Base-by-base conservation (phyloP, 37 sponge, comb jelly and placozoan species). In the Diacarnus erythraeanus region DNA sequence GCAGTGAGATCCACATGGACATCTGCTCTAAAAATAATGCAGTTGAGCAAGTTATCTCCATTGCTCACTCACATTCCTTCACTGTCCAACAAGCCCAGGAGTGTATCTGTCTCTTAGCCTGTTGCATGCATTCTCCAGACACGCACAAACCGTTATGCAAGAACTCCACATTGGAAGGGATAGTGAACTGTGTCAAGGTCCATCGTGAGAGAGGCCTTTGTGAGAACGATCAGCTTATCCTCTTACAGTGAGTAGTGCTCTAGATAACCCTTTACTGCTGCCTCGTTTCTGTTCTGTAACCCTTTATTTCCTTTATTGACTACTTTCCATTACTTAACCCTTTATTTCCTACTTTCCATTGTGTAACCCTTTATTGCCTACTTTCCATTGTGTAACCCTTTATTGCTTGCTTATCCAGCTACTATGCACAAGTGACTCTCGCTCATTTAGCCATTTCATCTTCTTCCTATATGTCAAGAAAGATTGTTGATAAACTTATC, bases 191-290 rank as follows among this genome's bases (percentile, higher is more conserved):
- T 37, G 71, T 71, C 38, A 40, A 25, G 44, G 26, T 2, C 25
- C 42, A 37, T 4, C 2, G 44, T 15, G 42, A 38, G n/a, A 12
- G 12, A 2, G 71, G 26, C 1, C 23, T 22, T 6, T 40, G 25
- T n/a, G 35, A 29, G 2, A 40, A 4, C 27, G 3, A 25, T 3
- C 23, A 71, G 2, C 71, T 71, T n/a, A 40, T 2, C 17, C 38
- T 71, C 12, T n/a, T 71, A 39, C 71, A 71, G 71, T 71, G 42
- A 71, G 71, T 71, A n/a, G n/a, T n/a, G n/a, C n/a, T n/a, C n/a
- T n/a, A n/a, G n/a, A n/a, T n/a, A n/a, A n/a, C n/a, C n/a, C n/a
- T n/a, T n/a, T n/a, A n/a, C n/a, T n/a, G n/a, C n/a, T n/a, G n/a
- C n/a, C n/a, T n/a, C n/a, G n/a, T n/a, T n/a, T n/a, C n/a, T n/a